These are phyloP conservation scores for Tauraco erythrolophus DNA, from an alignment of 2,113 vertebrate genomes.

Conservation along the genomic window DNA sequence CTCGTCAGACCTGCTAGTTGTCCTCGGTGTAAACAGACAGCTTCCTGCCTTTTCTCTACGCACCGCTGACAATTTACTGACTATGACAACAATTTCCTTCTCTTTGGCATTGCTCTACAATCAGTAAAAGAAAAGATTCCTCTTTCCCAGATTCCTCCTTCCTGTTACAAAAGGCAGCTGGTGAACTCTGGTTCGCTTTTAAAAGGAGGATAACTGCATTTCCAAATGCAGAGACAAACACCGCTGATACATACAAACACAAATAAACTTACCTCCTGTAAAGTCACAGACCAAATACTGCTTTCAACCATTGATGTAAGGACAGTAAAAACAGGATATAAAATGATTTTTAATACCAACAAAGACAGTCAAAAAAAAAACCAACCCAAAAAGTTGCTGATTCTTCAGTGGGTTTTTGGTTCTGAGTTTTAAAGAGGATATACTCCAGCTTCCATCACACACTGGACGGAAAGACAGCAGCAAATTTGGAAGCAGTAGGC, in stretches of 20 bases:
- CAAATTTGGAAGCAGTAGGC: constrained; percentile 21
- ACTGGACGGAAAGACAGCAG: neutral
- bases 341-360: constrained; percentile 67
- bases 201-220: constrained; percentile 82
- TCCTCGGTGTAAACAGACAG: neutral
- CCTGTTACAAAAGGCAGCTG: neutral
- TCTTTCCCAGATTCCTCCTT: neutral
- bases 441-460: constrained; percentile 9
- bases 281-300: constrained; percentile 78
- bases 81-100: neutral
- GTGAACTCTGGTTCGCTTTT: constrained; percentile 19
- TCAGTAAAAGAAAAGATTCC: neutral
- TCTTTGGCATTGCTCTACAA: neutral
- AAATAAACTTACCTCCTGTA: constrained; percentile 82
- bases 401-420: neutral
- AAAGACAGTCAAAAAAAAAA: constrained; percentile 9
- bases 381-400: constrained; percentile 1
- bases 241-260: constrained; percentile 56
- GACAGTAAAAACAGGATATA: constrained; percentile 74
- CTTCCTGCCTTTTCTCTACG: neutral
- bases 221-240: constrained; percentile 71
- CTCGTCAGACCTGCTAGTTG: constrained; percentile 10
- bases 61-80: neutral
- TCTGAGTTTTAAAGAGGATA: neutral
- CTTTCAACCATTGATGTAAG: constrained; percentile 81